Evolutionary conservation across 2,113 vertebrate genomes (phyloP).

Genomic region (Gopherus flavomarginatus): DNA sequence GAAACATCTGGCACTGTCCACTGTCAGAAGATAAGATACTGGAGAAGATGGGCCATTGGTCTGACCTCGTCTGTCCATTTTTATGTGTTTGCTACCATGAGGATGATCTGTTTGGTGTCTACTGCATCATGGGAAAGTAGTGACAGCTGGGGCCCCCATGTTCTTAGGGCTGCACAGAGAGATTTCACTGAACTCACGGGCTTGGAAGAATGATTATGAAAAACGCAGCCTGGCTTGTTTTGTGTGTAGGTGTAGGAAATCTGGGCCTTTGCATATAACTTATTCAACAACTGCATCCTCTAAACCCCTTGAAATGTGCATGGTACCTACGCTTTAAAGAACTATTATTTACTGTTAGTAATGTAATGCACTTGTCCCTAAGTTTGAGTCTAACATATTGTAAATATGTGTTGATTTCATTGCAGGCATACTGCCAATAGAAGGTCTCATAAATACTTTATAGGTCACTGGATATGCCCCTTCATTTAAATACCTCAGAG

Average conservation of each 20-base stretch:
- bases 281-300: accelerated
- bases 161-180: background rate
- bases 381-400: background rate
- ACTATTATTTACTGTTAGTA: background rate
- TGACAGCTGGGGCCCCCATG: background rate
- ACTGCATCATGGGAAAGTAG: background rate
- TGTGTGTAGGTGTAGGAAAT: accelerated
- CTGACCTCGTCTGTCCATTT: too few relatives aligned
- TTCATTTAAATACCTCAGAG: background rate
- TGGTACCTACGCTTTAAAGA: background rate
- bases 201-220: background rate
- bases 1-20: too few relatives aligned
- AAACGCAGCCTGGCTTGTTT: background rate
- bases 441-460: background rate
- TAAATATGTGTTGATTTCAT: background rate
- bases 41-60: too few relatives aligned
- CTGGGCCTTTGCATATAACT: background rate
- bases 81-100: too few relatives aligned
- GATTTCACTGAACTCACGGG: background rate
- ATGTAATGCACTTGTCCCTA: background rate
- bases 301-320: background rate
- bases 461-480: background rate
- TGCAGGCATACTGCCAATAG: background rate
- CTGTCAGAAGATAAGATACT: too few relatives aligned
- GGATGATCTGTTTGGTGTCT: background rate